Evolutionary conservation across 53 echinoderm and acorn worm genomes (phyloP), one percentile per base, ranked within the genome.

Genomic region (Crossaster papposus): DNA sequence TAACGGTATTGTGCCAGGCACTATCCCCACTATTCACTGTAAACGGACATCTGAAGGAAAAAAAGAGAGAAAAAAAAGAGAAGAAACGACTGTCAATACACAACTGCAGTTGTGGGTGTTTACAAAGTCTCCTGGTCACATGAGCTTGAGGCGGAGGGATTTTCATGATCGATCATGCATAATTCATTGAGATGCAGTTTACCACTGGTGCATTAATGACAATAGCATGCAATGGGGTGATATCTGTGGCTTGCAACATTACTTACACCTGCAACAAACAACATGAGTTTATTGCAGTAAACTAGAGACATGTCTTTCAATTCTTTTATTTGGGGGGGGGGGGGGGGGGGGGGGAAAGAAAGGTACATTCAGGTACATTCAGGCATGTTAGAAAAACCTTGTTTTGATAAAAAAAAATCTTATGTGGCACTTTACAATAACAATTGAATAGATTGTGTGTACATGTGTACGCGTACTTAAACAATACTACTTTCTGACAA

Each of bases 111-210:
- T 68, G 68, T 28, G 4, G n/a, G 10, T 68, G 22, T 68, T 0
- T 24, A 28, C 28, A 18, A 17, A 68, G 22, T 18, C 22, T 11
- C 64, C 28, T 23, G 28, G 28, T 68, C 24, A 68, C n/a, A 68
- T 24, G 28, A 28, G 28, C 11, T 7, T 24, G 68, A 68, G n/a
- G 68, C 4, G 58, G 58, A 62, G 62, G 68, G 68, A 11, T 68
- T 68, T 68, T 68, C 68, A 68, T 68, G 28, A n/a, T 68, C 68
- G 22, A 23, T 68, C 68, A 68, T 68, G 68, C 68, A 68, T 68
- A 68, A 68, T 68, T 28, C 7, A 28, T n/a, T 24, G 2, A 0
- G 68, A 0, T 23, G 22, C 10, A 68, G 24, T 68, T 68, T n/a
- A 28, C 68, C 12, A n/a, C n/a, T 0, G 12, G 58, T 68, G 68